Base-by-base conservation (phyloP, 2,113 vertebrate genomes). In the Ramphastos sulfuratus region DNA sequence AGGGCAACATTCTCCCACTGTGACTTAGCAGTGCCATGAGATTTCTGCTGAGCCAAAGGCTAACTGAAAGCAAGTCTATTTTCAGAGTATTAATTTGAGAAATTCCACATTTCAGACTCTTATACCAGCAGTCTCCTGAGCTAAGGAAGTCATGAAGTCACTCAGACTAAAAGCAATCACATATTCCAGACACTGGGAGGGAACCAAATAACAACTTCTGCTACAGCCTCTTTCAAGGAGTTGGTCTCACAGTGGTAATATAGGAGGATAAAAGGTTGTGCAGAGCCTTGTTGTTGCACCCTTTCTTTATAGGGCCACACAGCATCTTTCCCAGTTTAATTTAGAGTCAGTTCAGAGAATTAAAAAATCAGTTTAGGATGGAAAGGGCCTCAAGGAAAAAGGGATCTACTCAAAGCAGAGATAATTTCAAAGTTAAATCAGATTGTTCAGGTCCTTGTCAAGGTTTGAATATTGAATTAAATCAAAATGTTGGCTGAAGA, bases 1-100 rank as follows among this genome's bases (percentile, higher is more conserved):
- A 95, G 94, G 89, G 86, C 89, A 96, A 71, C 67, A 77, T 93
- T 87, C 78, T 96, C 87, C 92, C 89, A 82, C 87, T 82, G 87
- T 73, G 86, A 94, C 46, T 89, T 93, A 77, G 59, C 74, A 87
- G 86, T 13, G 20, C 69, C 75, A 70, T 15, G 74, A 94, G 78
- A 87, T 59, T 95, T 89, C 60, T 88, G 59, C 42, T 52, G 82
- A 95, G 73, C 80, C 74, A 87, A 12, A 85, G 59, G 70, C 78
- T 91, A 85, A 92, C 25, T 48, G 33, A 91, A 91, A 80, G 67
- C 55, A 90, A 90, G 63, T 46, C 81, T 94, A 73, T 79, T 84
- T 96, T 78, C 83, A 88, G 79, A 35, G 23, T 90, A 81, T 42
- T 82, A 18, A 24, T 81, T 33, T 75, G 69, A 92, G 76, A 92